Evolutionary conservation across 2,113 vertebrate species (phyloP).

Genomic region (Chauna torquata): DNA sequence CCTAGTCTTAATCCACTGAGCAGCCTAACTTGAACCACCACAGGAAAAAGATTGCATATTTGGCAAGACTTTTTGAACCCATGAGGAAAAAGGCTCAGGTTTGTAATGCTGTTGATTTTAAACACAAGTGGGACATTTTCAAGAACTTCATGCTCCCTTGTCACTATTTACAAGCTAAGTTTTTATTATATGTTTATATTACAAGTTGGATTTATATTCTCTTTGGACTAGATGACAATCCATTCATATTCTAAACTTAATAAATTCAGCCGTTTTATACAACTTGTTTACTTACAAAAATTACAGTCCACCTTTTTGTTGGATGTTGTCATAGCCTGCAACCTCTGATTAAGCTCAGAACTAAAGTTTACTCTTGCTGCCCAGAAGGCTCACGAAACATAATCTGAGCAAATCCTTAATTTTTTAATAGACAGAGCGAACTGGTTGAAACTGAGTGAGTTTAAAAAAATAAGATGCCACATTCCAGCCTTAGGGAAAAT

Average conservation of each 20-base stretch:
- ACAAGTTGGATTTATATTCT: constrained; percentile 41
- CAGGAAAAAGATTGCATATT: not conserved
- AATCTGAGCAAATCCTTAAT: not conserved
- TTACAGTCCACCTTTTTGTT: constrained; percentile 10
- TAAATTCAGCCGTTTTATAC: constrained; percentile 21
- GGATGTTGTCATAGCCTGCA: constrained; percentile 1
- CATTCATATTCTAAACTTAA: constrained; percentile 5
- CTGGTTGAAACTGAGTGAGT: not conserved
- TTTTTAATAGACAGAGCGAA: not conserved
- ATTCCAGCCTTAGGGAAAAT: not conserved
- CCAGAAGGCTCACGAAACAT: not conserved
- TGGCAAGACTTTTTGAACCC: not conserved
- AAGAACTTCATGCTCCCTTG: constrained; percentile 52
- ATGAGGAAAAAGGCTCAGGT: not conserved
- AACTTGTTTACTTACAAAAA: constrained; percentile 37
- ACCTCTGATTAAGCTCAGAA: constrained; percentile 3
- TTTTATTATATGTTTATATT: constrained; percentile 38
- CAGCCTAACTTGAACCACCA: not conserved
- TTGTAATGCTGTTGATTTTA: constrained; percentile 8
- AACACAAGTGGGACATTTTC: constrained; percentile 31
- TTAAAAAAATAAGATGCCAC: not conserved
- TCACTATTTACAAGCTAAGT: constrained; percentile 59
- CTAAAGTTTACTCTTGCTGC: not conserved
- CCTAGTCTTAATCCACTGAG: not conserved
- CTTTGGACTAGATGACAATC: constrained; percentile 39